These are phyloP conservation scores for Podarcis raffonei DNA, from an alignment of 2,113 vertebrate genomes.

Conservation along the genomic window DNA sequence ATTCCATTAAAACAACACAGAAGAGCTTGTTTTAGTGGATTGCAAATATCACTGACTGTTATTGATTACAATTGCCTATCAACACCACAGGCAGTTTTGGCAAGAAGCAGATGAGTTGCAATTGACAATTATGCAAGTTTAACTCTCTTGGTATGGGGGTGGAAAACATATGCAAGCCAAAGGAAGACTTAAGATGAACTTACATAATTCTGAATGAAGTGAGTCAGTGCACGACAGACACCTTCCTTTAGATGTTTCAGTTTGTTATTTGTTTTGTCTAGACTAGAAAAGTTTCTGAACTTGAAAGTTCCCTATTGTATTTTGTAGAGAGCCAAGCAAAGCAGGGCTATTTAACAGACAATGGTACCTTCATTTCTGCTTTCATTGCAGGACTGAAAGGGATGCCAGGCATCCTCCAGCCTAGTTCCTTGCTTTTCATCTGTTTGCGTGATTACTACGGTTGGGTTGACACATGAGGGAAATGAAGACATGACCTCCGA, in stretches of 20 bases:
- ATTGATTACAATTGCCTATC: background rate
- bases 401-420: background rate
- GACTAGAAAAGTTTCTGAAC: background rate
- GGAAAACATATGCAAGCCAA: background rate
- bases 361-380: background rate
- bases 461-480: background rate
- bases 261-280: background rate
- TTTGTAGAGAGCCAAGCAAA: rapidly evolving
- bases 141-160: background rate
- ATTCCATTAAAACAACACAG: background rate
- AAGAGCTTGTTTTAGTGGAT: background rate
- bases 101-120: background rate
- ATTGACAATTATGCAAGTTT: background rate
- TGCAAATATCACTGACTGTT: background rate
- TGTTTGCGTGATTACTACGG: background rate
- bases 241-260: rapidly evolving
- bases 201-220: background rate
- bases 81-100: background rate
- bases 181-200: background rate
- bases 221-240: background rate
- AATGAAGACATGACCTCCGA: background rate
- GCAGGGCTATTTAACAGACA: rapidly evolving
- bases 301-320: background rate
- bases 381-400: background rate
- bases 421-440: background rate